phyloP scores from a whole-genome alignment of 1,140 invertebrate species.

The Copidosoma floridanum region DNA sequence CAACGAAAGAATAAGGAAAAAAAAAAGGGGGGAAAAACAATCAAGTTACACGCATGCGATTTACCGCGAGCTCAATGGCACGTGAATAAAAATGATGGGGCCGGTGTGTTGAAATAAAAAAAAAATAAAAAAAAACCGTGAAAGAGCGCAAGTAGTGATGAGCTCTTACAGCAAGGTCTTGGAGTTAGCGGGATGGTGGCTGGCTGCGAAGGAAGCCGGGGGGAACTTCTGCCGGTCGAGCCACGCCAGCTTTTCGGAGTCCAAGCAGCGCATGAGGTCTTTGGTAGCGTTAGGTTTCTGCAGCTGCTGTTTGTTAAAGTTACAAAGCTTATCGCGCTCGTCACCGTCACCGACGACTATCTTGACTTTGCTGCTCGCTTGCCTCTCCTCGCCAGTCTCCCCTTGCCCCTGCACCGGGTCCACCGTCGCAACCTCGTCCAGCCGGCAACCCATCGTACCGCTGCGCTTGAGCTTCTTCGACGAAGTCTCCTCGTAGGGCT shows the following conservation, averaged over 20 bases:
- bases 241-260: constrained; percentile 30
- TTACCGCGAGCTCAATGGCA: too few species aligned
- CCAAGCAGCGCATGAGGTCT: too few species aligned
- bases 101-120: too few species aligned
- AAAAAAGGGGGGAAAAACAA: too few species aligned
- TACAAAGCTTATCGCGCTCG: too few species aligned
- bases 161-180: constrained; percentile 17
- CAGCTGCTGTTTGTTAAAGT: too few species aligned
- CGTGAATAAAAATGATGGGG: too few species aligned
- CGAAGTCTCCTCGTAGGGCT: neutral
- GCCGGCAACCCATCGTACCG: constrained; percentile 40
- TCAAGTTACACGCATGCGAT: too few species aligned
- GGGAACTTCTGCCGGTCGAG: constrained; percentile 15
- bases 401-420: constrained; percentile 26
- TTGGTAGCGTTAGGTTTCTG: too few species aligned
- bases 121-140: too few species aligned
- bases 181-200: neutral
- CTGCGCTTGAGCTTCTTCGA: constrained; percentile 40
- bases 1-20: too few species aligned
- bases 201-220: neutral
- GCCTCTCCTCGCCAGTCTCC: constrained; percentile 19
- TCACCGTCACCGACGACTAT: constrained; percentile 42
- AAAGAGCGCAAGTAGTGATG: too few species aligned
- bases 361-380: constrained; percentile 38
- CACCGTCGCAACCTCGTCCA: constrained; percentile 35